Evolutionary conservation across 1,140 invertebrate genomes (phyloP).

Genomic region (Bombus turneri): DNA sequence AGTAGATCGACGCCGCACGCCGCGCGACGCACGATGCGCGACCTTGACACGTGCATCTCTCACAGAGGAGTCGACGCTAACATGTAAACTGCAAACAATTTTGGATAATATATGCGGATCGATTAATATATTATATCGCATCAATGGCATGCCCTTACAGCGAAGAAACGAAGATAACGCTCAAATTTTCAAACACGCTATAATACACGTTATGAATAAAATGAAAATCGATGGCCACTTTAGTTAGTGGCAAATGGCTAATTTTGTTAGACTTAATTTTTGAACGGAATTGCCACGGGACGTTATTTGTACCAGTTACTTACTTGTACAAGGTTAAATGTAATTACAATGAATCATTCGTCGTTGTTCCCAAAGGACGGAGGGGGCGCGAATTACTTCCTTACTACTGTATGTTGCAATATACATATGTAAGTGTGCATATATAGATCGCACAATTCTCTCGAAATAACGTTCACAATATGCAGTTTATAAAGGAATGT

Average conservation of each 20-base stretch:
- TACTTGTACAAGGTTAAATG: neutral
- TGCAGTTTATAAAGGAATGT: too few species aligned
- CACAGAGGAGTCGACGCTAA: too few species aligned
- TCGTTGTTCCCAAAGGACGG: constrained; percentile 1
- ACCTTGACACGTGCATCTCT: too few species aligned
- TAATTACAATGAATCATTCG: constrained; percentile 23
- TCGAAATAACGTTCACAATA: neutral
- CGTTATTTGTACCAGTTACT: neutral
- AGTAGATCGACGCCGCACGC: too few species aligned
- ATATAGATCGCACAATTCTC: neutral
- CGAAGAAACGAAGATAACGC: neutral
- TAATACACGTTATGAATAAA: too few species aligned
- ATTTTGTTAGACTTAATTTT: neutral
- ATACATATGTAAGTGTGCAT: neutral
- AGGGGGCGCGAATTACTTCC: constrained; percentile 1
- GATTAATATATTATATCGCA: neutral
- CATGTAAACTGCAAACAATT: neutral
- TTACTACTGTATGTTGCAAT: neutral
- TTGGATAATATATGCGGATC: neutral
- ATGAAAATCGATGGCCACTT: neutral
- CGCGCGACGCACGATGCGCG: too few species aligned
- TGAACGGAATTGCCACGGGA: neutral
- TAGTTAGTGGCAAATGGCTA: neutral
- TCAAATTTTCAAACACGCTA: neutral
- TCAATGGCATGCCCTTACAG: fast-evolving